These are phyloP conservation scores for Panagrolaimus sp. DNA, from an alignment of 1,140 invertebrate species.

Conservation along the genomic window DNA sequence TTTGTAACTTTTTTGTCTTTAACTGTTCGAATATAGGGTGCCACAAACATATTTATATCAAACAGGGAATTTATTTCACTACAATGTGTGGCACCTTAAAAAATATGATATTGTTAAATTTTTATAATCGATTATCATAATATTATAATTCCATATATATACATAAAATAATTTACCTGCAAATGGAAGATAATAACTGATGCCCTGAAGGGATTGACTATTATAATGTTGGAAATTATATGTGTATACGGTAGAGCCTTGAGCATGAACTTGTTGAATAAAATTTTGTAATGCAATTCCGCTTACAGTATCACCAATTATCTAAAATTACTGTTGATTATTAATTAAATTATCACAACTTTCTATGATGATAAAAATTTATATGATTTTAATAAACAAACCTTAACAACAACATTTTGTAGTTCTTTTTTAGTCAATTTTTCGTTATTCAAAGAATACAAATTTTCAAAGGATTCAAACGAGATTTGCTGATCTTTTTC, in stretches of 20 bases:
- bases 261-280: background rate
- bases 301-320: background rate
- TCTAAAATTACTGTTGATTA: too few relatives aligned
- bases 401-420: slow-evolving; percentile 19
- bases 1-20: slow-evolving; percentile 34
- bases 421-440: background rate
- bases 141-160: too few relatives aligned
- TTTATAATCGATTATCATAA: too few relatives aligned
- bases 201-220: slow-evolving; percentile 21
- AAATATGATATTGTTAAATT: too few relatives aligned
- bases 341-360: too few relatives aligned
- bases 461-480: slow-evolving; percentile 20
- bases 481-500: slow-evolving; percentile 21
- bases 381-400: slow-evolving; percentile 17
- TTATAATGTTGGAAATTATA: slow-evolving; percentile 23
- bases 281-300: slow-evolving; percentile 25
- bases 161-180: slow-evolving; percentile 21
- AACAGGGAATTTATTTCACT: slow-evolving; percentile 41
- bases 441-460: background rate
- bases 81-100: slow-evolving; percentile 46
- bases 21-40: slow-evolving; percentile 25
- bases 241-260: slow-evolving; percentile 4
- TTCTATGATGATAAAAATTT: too few relatives aligned
- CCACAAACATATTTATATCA: slow-evolving; percentile 34
- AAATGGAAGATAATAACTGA: slow-evolving; percentile 22